Evolutionary conservation across 2,113 vertebrate species (phyloP).

Genomic region (Psophia crepitans): DNA sequence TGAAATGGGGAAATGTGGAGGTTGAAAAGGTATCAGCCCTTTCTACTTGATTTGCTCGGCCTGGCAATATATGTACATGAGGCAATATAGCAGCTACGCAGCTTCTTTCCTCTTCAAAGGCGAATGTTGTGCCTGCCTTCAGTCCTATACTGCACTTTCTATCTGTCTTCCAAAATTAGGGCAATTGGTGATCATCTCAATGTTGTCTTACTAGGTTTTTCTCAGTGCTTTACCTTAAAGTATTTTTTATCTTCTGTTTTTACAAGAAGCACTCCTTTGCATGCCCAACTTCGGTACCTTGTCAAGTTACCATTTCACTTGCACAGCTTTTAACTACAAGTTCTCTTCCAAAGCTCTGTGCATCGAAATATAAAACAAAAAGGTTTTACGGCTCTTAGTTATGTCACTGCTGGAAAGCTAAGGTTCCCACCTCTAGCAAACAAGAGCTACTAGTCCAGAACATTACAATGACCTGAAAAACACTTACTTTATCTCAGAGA

Average conservation of each 20-base stretch:
- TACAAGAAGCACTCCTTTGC: not conserved
- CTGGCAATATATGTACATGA: not conserved
- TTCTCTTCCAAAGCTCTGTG: not conserved
- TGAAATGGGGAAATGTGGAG: not conserved
- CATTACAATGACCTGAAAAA: not conserved
- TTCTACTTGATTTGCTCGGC: not conserved
- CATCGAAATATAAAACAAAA: not conserved
- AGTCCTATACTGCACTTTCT: not conserved
- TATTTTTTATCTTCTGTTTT: not conserved
- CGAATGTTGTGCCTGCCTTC: not conserved
- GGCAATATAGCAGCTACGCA: not conserved
- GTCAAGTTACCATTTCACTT: not conserved
- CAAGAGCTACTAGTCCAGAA: not conserved
- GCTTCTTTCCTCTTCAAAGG: not conserved
- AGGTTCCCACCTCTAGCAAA: not conserved
- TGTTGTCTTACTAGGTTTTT: not conserved
- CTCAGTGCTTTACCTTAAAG: not conserved
- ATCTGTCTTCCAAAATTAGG: not conserved
- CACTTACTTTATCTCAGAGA: not conserved
- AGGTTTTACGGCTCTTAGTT: not conserved
- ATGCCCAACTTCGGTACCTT: not conserved
- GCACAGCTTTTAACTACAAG: not conserved
- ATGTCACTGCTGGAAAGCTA: not conserved
- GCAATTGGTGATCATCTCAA: not conserved
- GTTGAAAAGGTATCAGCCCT: not conserved